Base-by-base conservation (phyloP, 2,113 vertebrate species). In the Alexandromys fortis region DNA sequence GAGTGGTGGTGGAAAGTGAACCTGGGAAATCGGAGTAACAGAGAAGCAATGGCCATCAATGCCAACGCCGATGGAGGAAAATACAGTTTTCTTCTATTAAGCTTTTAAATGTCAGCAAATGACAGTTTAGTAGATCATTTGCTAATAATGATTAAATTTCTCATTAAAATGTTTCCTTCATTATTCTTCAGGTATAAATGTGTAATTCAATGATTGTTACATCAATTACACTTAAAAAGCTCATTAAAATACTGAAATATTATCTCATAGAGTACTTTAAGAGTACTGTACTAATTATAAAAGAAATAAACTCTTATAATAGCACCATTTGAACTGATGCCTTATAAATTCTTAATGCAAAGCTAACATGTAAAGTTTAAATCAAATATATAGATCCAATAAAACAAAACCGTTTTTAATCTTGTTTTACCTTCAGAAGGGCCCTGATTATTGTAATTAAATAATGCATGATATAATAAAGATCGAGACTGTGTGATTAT, bases 271-370 rank as follows among this genome's bases (percentile, higher is more conserved):
- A 98, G 98, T 98, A 97, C 97, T 98, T 98, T 98, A 98, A 98
- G 98, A 98, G 98, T 98, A 98, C 98, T 98, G 97, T 98, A 97
- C 98, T 99, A 99, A 99, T 99, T 99, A 99, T 98, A 98, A 98
- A 98, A 67, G 94, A 99, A 99, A 99, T 99, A 99, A 99, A 99
- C 98, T 98, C 98, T 98, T 98, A 98, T 98, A 99, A 99, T 99
- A 98, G 98, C 98, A 98, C 97, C 98, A 94, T 99, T 99, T 98
- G 98, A 99, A 99, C 97, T 97, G 98, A 98, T 98, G 98, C 98
- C 97, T 99, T 98, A 99, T 99, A 99, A 99, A 99, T 99, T 99
- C 98, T 99, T 99, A 99, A 99, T 99, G 98, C 98, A 99, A 98
- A 98, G 96, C 98, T 98, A 99, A 99, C 98, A 98, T 99, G 98